Evolutionary conservation across 2,797 vertebrate species (phyloP).

Genomic region (Tragopan temminckii): DNA sequence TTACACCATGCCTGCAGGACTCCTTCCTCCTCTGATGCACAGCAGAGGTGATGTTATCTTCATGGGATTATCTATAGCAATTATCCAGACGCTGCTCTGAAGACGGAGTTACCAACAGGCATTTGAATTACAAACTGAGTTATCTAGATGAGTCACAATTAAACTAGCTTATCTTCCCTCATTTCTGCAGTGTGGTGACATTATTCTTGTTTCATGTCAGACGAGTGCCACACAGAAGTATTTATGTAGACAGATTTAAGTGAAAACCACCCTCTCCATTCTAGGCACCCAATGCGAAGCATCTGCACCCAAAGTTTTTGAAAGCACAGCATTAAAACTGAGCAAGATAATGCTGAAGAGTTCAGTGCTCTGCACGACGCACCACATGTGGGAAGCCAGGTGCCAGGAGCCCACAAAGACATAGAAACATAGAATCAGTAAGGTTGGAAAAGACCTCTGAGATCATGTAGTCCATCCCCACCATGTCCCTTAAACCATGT

Average conservation of each 20-base stretch:
- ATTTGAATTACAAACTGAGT: conserved; percentile 2
- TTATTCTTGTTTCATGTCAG: conserved; percentile 51
- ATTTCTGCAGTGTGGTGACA: background rate
- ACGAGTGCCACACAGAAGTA: conserved; percentile 33
- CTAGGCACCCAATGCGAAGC: background rate
- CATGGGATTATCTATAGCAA: conserved; percentile 5
- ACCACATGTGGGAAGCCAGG: background rate
- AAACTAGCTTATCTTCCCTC: conserved; percentile 40
- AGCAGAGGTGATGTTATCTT: background rate
- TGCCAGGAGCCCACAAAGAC: background rate
- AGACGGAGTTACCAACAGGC: background rate
- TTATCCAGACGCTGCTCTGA: background rate
- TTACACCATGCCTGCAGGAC: conserved; percentile 8
- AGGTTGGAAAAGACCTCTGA: no score
- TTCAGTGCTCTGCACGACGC: background rate
- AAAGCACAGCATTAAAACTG: background rate
- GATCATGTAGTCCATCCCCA: no score
- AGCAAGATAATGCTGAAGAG: background rate
- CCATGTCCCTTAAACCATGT: no score
- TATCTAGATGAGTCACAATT: conserved; percentile 48
- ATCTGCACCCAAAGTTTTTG: background rate
- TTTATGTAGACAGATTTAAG: conserved; percentile 21
- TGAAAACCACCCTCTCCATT: background rate
- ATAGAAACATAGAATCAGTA: no score
- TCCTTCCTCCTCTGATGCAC: background rate